Evolutionary conservation across 2,888 invertebrate species (phyloP).

Genomic region (Drosophila mulleri): DNA sequence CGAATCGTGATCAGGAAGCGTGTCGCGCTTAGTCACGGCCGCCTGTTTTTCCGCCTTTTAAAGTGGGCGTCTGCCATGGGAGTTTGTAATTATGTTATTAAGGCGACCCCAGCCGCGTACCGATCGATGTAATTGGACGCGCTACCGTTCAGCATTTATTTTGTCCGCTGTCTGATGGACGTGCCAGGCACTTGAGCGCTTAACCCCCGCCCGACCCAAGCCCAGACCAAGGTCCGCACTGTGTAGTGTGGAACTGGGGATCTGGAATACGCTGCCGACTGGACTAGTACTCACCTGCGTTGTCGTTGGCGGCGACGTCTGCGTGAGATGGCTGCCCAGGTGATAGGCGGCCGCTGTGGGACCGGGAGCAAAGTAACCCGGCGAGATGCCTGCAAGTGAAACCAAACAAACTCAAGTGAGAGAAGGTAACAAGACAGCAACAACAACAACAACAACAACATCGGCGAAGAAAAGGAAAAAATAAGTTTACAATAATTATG

Average conservation of each 20-base stretch:
- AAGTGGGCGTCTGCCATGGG: constrained; percentile 75
- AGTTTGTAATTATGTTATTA: constrained; percentile 82
- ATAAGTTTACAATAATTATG: constrained; percentile 58
- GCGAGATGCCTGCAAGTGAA: constrained; percentile 84
- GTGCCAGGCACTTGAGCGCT: constrained; percentile 51
- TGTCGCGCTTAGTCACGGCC: constrained; percentile 71
- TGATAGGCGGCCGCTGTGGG: constrained; percentile 85
- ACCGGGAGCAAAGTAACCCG: constrained; percentile 85
- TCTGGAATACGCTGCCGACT: not conserved
- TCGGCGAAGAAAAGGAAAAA: constrained; percentile 3
- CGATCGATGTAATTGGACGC: constrained; percentile 71
- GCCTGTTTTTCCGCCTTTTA: constrained; percentile 77
- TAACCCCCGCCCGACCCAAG: constrained; percentile 30
- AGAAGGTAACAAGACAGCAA: constrained; percentile 28
- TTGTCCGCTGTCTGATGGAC: constrained; percentile 46
- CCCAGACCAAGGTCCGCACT: not conserved
- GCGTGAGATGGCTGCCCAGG: constrained; percentile 85
- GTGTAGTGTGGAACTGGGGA: not conserved
- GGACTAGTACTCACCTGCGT: constrained; percentile 83
- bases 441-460: constrained; percentile 1
- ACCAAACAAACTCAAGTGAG: constrained; percentile 35
- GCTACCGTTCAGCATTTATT: constrained; percentile 65
- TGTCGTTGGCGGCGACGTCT: constrained; percentile 84
- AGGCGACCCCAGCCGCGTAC: constrained; percentile 50
- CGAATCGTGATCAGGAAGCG: constrained; percentile 49